Percentiles rank a stretch among this genome's conserved stretches.
Conservation (phyloP, 2,113 vertebrate genomes). For the Hiodon alosoides region DNA sequence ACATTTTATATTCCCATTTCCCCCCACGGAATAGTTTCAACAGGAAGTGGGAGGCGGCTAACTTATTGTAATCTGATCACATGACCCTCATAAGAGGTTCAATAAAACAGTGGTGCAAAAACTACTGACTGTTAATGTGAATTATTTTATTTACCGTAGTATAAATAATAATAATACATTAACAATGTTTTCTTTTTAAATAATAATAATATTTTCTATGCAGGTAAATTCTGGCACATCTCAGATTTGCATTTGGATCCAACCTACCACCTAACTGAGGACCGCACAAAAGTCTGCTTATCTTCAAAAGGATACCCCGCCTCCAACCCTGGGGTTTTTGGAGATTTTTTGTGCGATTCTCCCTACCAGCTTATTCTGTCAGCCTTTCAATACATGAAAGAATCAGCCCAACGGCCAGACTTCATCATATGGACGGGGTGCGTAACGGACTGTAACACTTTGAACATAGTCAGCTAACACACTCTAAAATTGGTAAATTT, state of each 20-base stretch:
- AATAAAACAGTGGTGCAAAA: too few relatives aligned
- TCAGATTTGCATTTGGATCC: slow-evolving; percentile 94
- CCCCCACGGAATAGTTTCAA: too few relatives aligned
- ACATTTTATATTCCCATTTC: too few relatives aligned
- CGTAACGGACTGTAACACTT: slow-evolving; percentile 33
- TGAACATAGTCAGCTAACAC: too few relatives aligned
- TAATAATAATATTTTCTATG: slow-evolving; percentile 28
- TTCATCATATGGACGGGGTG: slow-evolving; percentile 99
- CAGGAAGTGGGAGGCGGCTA: too few relatives aligned
- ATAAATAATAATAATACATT: too few relatives aligned
- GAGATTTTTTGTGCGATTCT: slow-evolving; percentile 88
- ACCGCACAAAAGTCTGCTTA: slow-evolving; percentile 82
- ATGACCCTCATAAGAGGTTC: too few relatives aligned
- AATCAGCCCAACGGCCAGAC: slow-evolving; percentile 62
- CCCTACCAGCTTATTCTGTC: slow-evolving; percentile 89
- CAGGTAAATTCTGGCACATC: slow-evolving; percentile 92
- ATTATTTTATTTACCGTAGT: too few relatives aligned
- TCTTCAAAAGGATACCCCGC: slow-evolving; percentile 85
- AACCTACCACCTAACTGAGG: slow-evolving; percentile 75
- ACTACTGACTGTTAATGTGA: neutral
- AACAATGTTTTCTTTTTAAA: too few relatives aligned
- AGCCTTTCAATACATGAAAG: slow-evolving; percentile 77
- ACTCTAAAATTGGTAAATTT: too few relatives aligned
- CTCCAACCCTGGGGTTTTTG: slow-evolving; percentile 74
- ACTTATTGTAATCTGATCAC: too few relatives aligned